phyloP scores from a whole-genome alignment of 2,797 vertebrate genomes.

The Alca torda region DNA sequence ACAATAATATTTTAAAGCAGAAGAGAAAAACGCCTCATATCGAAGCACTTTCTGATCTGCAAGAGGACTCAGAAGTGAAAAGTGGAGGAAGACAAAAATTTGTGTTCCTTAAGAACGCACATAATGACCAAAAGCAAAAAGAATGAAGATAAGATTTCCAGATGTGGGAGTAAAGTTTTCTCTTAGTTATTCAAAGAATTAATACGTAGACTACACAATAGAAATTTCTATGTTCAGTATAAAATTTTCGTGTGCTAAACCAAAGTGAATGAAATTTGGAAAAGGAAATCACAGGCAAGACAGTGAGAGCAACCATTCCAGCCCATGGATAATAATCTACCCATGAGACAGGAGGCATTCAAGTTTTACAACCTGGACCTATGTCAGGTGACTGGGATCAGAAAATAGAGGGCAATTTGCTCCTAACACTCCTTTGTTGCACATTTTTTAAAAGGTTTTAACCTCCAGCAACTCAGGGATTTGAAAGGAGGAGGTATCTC shows the following conservation, averaged over 20 bases:
- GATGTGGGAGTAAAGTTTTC: background rate
- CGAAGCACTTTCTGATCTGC: background rate
- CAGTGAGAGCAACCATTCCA: background rate
- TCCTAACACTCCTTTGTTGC: background rate
- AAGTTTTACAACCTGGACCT: constrained; percentile 5
- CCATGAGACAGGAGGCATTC: background rate
- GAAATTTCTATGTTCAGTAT: background rate
- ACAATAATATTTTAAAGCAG: background rate
- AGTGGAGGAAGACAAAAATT: background rate
- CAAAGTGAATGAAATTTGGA: background rate
- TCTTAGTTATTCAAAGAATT: background rate
- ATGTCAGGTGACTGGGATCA: background rate
- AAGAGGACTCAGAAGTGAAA: background rate
- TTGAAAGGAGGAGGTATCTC: constrained; percentile 4
- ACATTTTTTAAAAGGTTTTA: constrained; percentile 36
- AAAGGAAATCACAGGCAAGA: background rate
- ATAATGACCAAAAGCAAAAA: background rate
- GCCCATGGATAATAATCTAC: background rate
- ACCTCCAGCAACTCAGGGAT: constrained; percentile 23
- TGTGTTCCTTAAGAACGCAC: background rate
- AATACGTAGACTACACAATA: background rate
- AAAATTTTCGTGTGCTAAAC: background rate
- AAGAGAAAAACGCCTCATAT: background rate
- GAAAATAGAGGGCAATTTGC: constrained; percentile 29
- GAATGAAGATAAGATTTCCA: background rate